A percentile compares a stretch with the other conserved stretches of the same genome.
Evolutionary conservation across 30 jellyfish, hydroid and myxozoan species (phyloP).

Genomic region (Hydractinia symbiolongicarpus): DNA sequence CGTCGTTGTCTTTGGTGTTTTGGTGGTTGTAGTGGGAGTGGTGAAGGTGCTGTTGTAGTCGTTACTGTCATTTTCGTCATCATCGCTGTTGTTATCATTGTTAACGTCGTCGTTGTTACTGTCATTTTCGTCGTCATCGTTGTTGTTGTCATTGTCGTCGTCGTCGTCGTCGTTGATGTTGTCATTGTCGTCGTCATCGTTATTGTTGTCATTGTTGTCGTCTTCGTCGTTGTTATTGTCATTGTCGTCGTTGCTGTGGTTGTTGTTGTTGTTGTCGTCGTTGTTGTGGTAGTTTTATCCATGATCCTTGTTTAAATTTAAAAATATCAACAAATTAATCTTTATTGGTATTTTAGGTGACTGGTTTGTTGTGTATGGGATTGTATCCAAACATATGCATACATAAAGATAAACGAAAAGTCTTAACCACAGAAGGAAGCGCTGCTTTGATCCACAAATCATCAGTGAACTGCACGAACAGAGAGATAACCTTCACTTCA

Average conservation of each 20-base stretch:
- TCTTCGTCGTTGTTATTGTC: background rate
- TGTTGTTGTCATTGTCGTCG: background rate
- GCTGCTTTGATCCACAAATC: conserved; percentile 88
- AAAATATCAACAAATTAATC: too few relatives aligned
- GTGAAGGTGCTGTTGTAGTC: background rate
- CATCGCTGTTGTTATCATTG: background rate
- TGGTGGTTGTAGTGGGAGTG: too few relatives aligned
- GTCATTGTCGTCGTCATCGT: background rate
- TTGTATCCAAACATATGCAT: conserved; percentile 91
- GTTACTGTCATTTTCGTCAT: background rate
- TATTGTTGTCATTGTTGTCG: background rate
- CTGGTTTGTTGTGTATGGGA: conserved; percentile 80
- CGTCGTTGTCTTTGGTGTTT: too few relatives aligned
- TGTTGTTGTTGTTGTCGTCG: background rate
- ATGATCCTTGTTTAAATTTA: background rate
- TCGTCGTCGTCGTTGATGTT: background rate
- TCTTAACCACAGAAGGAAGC: conserved; percentile 90
- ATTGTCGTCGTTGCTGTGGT: background rate
- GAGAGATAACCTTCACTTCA: conserved; percentile 72
- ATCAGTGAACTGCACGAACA: conserved; percentile 84
- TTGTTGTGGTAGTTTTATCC: background rate
- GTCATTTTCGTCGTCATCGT: background rate
- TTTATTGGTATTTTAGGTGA: conserved; percentile 42
- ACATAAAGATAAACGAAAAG: conserved; percentile 92
- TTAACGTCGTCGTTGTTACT: conserved; percentile 2